A percentile compares a stretch with the other conserved stretches of the same genome.
These are phyloP conservation scores for Poeciliopsis turneri DNA, from an alignment of 2,797 vertebrate species.

Conservation along the genomic window DNA sequence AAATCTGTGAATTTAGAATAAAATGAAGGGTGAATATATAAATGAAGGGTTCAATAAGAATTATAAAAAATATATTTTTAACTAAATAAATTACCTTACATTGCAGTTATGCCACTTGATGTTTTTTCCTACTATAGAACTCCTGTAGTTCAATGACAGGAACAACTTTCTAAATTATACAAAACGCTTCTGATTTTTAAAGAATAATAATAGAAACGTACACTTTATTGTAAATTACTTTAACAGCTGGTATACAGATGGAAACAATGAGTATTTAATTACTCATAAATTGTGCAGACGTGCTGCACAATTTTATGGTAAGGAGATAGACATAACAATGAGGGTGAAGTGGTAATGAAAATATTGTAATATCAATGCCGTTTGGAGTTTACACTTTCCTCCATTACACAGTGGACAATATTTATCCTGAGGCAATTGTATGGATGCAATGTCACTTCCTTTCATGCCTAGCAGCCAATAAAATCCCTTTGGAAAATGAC, in stretches of 20 bases:
- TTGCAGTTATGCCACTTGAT: neutral
- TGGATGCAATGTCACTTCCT: slow-evolving; percentile 1
- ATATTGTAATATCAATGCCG: neutral
- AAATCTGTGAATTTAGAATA: too few species aligned
- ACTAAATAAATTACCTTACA: neutral
- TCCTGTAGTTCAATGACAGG: neutral
- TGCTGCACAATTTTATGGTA: slow-evolving; percentile 11
- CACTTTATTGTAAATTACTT: too few species aligned
- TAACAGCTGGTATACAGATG: too few species aligned
- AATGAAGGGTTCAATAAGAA: neutral
- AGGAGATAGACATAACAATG: slow-evolving; percentile 17
- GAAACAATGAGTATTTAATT: too few species aligned
- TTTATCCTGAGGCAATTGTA: neutral
- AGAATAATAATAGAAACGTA: too few species aligned
- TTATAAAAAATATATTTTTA: neutral
- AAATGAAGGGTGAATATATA: too few species aligned
- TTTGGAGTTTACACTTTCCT: neutral
- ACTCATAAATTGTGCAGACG: neutral
- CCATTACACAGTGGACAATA: neutral
- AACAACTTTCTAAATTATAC: neutral
- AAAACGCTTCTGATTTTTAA: too few species aligned
- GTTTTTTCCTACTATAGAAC: neutral
- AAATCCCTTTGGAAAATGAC: slow-evolving; percentile 40
- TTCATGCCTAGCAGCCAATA: slow-evolving; percentile 20
- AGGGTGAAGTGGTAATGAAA: neutral